Evolutionary conservation across 2,888 invertebrate species (phyloP).

Genomic region (Hydrotaea cyrtoneurina): DNA sequence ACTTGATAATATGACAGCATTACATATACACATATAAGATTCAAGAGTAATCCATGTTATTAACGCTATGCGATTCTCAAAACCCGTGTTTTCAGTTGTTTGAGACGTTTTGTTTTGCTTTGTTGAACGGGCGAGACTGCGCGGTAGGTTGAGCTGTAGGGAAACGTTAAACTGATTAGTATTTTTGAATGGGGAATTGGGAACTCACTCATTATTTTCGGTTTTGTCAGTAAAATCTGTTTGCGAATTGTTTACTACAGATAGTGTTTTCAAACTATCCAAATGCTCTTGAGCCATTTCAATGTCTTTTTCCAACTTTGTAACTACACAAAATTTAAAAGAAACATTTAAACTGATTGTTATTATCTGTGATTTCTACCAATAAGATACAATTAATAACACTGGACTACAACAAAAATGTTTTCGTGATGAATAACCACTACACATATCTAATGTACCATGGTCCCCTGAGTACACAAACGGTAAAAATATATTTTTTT

Average conservation of each 20-base stretch:
- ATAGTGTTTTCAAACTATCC: slow-evolving; percentile 69
- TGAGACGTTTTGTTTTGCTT: slow-evolving; percentile 40
- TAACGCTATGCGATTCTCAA: slow-evolving; percentile 15
- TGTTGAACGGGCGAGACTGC: slow-evolving; percentile 36
- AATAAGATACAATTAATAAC: no score
- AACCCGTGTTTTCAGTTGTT: slow-evolving; percentile 39
- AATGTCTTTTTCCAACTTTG: slow-evolving; percentile 76
- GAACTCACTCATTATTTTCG: slow-evolving; percentile 54
- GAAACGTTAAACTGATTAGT: not conserved
- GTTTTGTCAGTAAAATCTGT: not conserved
- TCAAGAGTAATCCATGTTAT: slow-evolving; percentile 19
- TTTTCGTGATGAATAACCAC: no score
- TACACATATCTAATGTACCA: no score
- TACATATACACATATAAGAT: not conserved
- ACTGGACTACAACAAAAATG: no score
- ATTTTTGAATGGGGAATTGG: no score
- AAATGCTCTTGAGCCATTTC: slow-evolving; percentile 74
- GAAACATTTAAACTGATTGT: not conserved
- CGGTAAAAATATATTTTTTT: no score
- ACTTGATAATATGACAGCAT: not conserved
- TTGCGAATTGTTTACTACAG: not conserved
- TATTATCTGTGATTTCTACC: no score
- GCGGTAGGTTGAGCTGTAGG: slow-evolving; percentile 53
- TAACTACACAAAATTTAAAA: slow-evolving; percentile 69
- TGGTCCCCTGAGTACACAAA: no score